Base-by-base conservation (phyloP, 2,888 invertebrate species). In the Leucoptera coffeella region DNA sequence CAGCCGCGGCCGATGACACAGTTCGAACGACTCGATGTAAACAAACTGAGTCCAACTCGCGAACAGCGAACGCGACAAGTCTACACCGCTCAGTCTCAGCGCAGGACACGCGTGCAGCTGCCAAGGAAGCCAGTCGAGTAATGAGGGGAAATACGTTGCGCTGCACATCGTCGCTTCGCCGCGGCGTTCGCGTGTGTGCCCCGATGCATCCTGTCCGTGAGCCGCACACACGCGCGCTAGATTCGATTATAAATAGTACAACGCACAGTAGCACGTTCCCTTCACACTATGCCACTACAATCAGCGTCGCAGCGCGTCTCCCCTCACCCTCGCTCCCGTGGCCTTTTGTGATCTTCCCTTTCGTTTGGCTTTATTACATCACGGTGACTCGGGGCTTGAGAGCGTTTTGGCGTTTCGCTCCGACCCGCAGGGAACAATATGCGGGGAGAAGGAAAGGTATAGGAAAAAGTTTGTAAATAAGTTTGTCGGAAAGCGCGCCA, bases 261-360 rank as follows among this genome's bases (percentile, higher is more conserved):
- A 61, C 65, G 61, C 65, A 65, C 69, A 56, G 69, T 65, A 67
- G 67, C 67, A 61, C 59, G 64, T 57, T 65, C 62, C 64, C 62
- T 67, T 67, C 59, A 59, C 55, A 60, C 59, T 62, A 51, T 39
- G 56, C 57, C 50, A 53, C 59, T 50, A 58, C 58, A 57, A 60
- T 57, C 57, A 60, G 48, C 59, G 48, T 55, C 49, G 27, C 29
- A 31, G 29, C 49, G 55, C 47, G 51, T 50, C 41, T 43, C 35
- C 45, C 45, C 27, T 56, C 65, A 44, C 45, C 41, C 38, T 61
- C 50, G 9, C 40, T 23, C 58, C 32, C 29, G 23, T 23, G 22
- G 29, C 29, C 29, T 11, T 26, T 22, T 19, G 19, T 25, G 45
- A 56, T 34, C 32, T 27, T 29, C 39, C 30, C 23, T 65, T 52